Base-by-base conservation (phyloP, 1,140 invertebrate species). In the Calosoma granatense region DNA sequence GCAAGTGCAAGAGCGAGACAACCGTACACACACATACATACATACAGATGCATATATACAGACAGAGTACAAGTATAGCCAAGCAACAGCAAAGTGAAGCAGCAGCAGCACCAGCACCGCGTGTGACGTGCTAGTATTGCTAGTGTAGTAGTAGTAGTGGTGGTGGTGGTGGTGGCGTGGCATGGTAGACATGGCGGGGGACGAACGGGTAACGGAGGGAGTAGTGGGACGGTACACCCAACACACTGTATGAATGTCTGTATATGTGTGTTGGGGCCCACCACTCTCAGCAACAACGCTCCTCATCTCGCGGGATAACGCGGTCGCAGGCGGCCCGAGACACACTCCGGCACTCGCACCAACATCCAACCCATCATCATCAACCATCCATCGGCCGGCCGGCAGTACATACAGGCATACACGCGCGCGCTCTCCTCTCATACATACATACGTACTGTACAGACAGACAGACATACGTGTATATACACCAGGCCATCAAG, bases 211-310 rank as follows among this genome's bases (percentile, higher is more conserved):
- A 36, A 36, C 6, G 26, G 26, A 36, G 26, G 26, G 26, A n/a
- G n/a, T 6, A 36, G 26, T 36, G 26, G n/a, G n/a, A n/a, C n/a
- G n/a, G n/a, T n/a, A 47, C 41, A 11, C 6, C 41, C 41, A 47
- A 17, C n/a, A n/a, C n/a, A n/a, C n/a, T n/a, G n/a, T n/a, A n/a
- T n/a, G n/a, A n/a, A n/a, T n/a, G n/a, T n/a, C n/a, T n/a, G n/a
- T n/a, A n/a, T n/a, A n/a, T n/a, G n/a, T n/a, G 17, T 3, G 4
- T 6, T 47, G 41, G 41, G 41, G 41, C 41, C 41, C 15, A 47
- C 41, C 17, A 47, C 41, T 47, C 41, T 47, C 41, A 17, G 41
- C 41, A 47, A 47, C 41, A 47, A 4, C 41, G 41, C 15, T 47
- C 6, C 17, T 47, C 41, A 47, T 47, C 41, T 47, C 41, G 17